Base-by-base conservation (phyloP, 2,888 invertebrate genomes). In the Ichneumon xanthorius region DNA sequence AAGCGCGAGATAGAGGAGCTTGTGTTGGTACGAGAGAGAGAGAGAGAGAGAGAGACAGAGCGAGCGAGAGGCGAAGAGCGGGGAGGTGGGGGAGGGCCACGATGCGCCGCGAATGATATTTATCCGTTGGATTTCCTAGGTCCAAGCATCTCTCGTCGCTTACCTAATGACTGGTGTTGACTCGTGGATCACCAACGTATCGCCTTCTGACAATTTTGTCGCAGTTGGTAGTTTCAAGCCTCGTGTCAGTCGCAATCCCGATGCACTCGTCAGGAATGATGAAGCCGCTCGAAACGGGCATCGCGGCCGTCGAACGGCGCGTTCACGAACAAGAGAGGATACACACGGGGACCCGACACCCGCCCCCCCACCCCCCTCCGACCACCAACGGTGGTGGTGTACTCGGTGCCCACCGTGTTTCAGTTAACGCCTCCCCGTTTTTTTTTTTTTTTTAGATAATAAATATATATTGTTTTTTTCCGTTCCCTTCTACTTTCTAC, bases 221-320 rank as follows among this genome's bases (percentile, higher is more conserved):
- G 58, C 70, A 30, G 72, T 70, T 22, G 68, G 58, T 79, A n/a
- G 48, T 22, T 78, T 58, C 76, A 63, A 73, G 80, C 76, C 80
- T 85, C 82, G 79, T 85, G 79, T 87, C 76, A 50, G 48, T 76
- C 77, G 82, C 82, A 78, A 77, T 88, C 80, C 87, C 86, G 84
- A 88, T 88, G 88, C 84, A 86, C 79, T 89, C 88, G 88, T 89
- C 87, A 88, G 88, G 87, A 89, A 87, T 86, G 82, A 80, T 87
- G 82, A 77, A 83, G 85, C 85, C 87, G 87, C 87, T 87, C 89
- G 90, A 88, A 89, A 90, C 89, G 90, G 88, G 89, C 92, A 91
- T 91, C 87, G 92, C 91, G 91, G 87, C 90, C 90, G 90, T 78
- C 68, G 73, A 84, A 86, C 86, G 86, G 86, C 86, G 80, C 72